Conservation (phyloP, 2,888 invertebrate species). For the Escarpia spicata region DNA sequence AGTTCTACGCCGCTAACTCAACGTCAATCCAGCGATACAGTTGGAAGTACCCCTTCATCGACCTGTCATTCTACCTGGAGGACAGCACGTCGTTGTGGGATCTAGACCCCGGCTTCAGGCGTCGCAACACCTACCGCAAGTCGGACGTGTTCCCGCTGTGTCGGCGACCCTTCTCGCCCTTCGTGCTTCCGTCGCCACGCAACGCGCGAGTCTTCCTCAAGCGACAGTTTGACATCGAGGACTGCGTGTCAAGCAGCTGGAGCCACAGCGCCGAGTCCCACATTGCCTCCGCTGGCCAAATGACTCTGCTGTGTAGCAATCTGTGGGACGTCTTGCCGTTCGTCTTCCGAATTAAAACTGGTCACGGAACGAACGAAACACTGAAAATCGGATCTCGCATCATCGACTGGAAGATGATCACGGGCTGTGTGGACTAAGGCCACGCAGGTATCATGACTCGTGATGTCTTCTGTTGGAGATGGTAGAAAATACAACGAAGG, state of each 20-base stretch:
- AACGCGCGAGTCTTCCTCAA: constrained; percentile 33
- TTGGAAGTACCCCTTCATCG: constrained; percentile 45
- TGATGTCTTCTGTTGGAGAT: background rate
- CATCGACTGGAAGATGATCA: background rate
- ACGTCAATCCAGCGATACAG: constrained; percentile 28
- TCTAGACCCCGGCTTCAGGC: constrained; percentile 29
- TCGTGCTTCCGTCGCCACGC: constrained; percentile 36
- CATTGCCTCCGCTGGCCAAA: background rate
- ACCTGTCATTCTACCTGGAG: constrained; percentile 43
- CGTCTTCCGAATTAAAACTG: background rate
- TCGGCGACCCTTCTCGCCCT: constrained; percentile 38
- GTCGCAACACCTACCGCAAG: constrained; percentile 34
- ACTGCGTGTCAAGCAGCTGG: background rate
- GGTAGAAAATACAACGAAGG: background rate
- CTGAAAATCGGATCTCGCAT: background rate
- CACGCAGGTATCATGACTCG: background rate
- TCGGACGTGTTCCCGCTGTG: constrained; percentile 38
- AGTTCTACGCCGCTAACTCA: constrained; percentile 37
- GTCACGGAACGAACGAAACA: background rate
- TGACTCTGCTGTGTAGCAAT: background rate
- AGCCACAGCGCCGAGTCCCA: background rate
- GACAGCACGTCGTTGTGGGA: constrained; percentile 45
- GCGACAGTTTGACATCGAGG: constrained; percentile 27
- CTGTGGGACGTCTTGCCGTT: background rate
- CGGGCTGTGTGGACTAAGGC: background rate